A percentile compares a stretch with the other conserved stretches of the same genome.
These are phyloP conservation scores for Cydia splendana DNA, from an alignment of 1,140 invertebrate species.

Conservation along the genomic window DNA sequence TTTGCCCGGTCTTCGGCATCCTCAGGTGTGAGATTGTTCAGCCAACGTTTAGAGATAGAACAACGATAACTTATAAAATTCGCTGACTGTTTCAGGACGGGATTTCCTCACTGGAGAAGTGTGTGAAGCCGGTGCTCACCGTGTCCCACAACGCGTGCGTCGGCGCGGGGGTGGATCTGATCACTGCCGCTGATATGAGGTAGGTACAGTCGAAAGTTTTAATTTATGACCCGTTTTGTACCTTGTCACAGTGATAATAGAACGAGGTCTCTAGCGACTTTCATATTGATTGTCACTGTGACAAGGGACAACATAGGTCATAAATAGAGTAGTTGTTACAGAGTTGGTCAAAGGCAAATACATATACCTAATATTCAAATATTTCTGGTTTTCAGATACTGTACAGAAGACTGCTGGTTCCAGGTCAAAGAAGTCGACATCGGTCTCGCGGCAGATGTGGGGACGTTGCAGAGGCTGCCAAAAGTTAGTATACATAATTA, in stretches of 20 bases:
- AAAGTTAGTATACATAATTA: conserved; percentile 80
- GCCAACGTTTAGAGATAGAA: too few relatives aligned
- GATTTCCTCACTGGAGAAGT: conserved; percentile 89
- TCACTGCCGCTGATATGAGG: conserved; percentile 92
- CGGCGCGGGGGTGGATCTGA: conserved; percentile 94
- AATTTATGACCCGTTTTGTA: too few relatives aligned
- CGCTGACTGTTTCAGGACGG: conserved; percentile 85
- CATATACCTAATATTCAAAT: too few relatives aligned
- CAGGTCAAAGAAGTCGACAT: conserved; percentile 93
- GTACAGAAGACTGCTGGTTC: conserved; percentile 94
- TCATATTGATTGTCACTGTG: too few relatives aligned
- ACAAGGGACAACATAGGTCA: too few relatives aligned
- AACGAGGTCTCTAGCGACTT: too few relatives aligned
- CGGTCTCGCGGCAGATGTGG: conserved; percentile 97
- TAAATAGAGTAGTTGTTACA: too few relatives aligned
- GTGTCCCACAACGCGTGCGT: conserved; percentile 94
- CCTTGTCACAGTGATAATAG: too few relatives aligned
- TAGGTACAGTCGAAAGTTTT: conserved; percentile 28
- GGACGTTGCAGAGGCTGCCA: conserved; percentile 95
- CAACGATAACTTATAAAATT: background rate
- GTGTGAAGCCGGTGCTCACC: conserved; percentile 92
- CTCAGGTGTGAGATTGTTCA: too few relatives aligned
- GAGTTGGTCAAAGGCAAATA: too few relatives aligned
- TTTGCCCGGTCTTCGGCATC: too few relatives aligned
- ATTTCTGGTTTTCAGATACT: conserved; percentile 83